These are phyloP conservation scores for Aporophyla lueneburgensis DNA, from an alignment of 2,888 invertebrate genomes.

Conservation along the genomic window DNA sequence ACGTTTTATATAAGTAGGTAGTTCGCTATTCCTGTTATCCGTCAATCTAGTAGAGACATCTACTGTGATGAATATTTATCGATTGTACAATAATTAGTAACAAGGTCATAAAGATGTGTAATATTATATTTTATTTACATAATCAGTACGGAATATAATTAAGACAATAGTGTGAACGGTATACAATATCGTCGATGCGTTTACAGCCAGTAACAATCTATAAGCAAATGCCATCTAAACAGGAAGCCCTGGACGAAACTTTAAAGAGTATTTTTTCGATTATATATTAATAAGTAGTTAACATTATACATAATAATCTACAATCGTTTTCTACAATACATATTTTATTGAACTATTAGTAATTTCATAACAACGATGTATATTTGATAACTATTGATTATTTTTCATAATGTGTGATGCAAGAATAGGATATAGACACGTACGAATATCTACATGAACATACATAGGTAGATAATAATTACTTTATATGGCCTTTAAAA, in stretches of 20 bases:
- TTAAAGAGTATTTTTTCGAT: constrained; percentile 31
- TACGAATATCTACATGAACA: constrained; percentile 45
- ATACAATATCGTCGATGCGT: constrained; percentile 54
- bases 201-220: constrained; percentile 62
- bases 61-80: constrained; percentile 14
- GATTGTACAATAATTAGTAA: constrained; percentile 49
- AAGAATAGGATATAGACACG: constrained; percentile 42
- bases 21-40: not conserved
- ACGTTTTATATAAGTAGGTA: not conserved
- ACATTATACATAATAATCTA: constrained; percentile 52
- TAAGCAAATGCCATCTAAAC: constrained; percentile 52
- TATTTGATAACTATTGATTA: constrained; percentile 46
- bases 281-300: constrained; percentile 34
- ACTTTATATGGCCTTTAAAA: constrained; percentile 43
- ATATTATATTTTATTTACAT: constrained; percentile 67
- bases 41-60: not conserved
- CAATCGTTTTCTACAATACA: constrained; percentile 39
- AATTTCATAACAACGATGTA: constrained; percentile 38
- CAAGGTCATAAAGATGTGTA: constrained; percentile 51
- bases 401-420: constrained; percentile 21
- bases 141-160: constrained; percentile 64
- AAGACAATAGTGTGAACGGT: constrained; percentile 51
- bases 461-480: constrained; percentile 58
- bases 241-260: constrained; percentile 36
- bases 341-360: constrained; percentile 26